A percentile compares a stretch with the other conserved stretches of the same genome.
Conservation (phyloP, 2,888 invertebrate species). For the Eurytoma californica region DNA sequence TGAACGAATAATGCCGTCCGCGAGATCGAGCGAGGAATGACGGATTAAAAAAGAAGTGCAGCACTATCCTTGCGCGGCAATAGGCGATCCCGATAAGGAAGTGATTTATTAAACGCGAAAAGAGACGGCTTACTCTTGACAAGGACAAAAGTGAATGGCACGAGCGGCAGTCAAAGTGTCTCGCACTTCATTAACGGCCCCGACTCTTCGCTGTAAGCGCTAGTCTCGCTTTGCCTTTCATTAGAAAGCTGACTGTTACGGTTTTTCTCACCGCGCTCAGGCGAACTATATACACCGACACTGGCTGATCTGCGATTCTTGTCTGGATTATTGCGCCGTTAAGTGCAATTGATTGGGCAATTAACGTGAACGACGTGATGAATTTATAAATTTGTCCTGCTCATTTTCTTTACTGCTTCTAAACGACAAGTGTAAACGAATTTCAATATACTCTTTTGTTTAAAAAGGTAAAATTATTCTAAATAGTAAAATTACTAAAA, state of each 20-base stretch:
- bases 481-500: too few relatives aligned
- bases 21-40: neutral
- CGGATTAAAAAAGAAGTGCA: neutral
- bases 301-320: neutral
- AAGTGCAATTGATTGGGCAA: neutral
- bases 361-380: too few relatives aligned
- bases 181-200: neutral
- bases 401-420: too few relatives aligned
- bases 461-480: too few relatives aligned
- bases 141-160: constrained; percentile 55
- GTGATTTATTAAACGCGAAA: constrained; percentile 22
- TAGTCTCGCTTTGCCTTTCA: too few relatives aligned
- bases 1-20: neutral
- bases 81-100: constrained; percentile 3
- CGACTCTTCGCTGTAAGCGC: too few relatives aligned
- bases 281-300: too few relatives aligned
- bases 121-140: constrained; percentile 18
- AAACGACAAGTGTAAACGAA: too few relatives aligned
- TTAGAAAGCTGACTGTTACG: neutral
- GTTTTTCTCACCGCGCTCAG: too few relatives aligned
- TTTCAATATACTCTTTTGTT: too few relatives aligned
- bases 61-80: neutral
- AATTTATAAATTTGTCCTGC: too few relatives aligned
- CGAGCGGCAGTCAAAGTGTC: neutral
- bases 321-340: neutral